Evolutionary conservation across 2,797 vertebrate genomes (phyloP).

Genomic region (Loriculus beryllinus): DNA sequence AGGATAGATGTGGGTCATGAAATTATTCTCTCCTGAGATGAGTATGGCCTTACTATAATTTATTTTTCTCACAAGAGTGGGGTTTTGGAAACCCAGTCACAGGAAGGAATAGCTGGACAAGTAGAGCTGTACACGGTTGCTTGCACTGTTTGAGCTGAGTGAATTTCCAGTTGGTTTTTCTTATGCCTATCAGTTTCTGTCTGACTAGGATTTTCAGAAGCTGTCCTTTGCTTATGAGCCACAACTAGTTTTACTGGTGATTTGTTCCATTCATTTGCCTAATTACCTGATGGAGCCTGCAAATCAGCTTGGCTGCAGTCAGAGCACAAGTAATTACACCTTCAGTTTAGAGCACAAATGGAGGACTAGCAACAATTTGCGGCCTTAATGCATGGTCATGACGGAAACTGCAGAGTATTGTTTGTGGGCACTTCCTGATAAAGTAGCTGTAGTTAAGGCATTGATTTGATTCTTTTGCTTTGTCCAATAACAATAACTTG

Average conservation of each 20-base stretch:
- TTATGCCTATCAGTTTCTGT: rapidly evolving
- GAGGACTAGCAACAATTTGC: not conserved
- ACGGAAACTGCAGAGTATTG: not conserved
- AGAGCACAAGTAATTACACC: not conserved
- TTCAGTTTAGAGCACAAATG: not conserved
- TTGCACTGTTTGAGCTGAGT: not conserved
- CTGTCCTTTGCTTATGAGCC: not conserved
- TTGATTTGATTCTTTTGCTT: not conserved
- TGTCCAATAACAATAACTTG: not conserved
- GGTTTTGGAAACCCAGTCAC: not conserved
- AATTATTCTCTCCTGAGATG: not conserved
- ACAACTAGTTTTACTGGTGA: not conserved
- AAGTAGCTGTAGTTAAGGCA: not conserved
- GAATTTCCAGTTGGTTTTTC: not conserved
- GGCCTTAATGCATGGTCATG: not conserved
- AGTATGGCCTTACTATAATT: not conserved
- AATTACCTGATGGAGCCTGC: not conserved
- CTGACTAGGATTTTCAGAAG: not conserved
- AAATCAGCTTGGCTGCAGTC: not conserved
- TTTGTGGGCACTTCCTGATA: not conserved
- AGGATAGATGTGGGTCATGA: not conserved
- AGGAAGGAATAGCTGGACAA: not conserved
- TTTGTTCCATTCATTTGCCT: not conserved
- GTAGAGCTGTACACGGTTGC: rapidly evolving
- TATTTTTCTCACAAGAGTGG: rapidly evolving